Evolutionary conservation across 2,888 invertebrate species (phyloP).

Genomic region (Erebia palarica): DNA sequence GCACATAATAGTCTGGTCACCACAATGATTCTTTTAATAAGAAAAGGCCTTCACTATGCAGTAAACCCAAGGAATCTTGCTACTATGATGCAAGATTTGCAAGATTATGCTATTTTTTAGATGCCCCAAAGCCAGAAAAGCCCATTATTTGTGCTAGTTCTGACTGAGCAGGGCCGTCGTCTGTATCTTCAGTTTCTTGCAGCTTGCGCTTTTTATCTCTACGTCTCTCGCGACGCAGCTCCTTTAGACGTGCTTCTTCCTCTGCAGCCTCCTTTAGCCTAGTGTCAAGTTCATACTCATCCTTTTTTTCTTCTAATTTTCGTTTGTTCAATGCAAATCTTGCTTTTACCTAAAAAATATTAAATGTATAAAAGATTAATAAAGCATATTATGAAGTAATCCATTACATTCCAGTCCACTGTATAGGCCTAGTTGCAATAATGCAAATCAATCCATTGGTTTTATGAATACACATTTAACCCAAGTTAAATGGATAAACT

Average conservation of each 20-base stretch:
- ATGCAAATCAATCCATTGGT: too few species aligned
- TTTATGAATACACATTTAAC: too few species aligned
- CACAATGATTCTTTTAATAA: not conserved
- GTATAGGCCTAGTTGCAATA: too few species aligned
- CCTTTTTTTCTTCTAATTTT: constrained; percentile 96
- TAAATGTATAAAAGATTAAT: not conserved
- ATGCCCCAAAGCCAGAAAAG: constrained; percentile 94
- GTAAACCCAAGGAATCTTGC: not conserved
- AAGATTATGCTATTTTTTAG: constrained; percentile 85
- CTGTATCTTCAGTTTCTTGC: constrained; percentile 82
- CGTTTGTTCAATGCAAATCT: constrained; percentile 96
- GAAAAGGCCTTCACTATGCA: not conserved
- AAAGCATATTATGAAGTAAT: not conserved
- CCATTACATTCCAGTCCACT: too few species aligned
- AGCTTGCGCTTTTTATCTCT: constrained; percentile 94
- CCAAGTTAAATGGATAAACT: too few species aligned
- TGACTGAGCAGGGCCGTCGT: constrained; percentile 79
- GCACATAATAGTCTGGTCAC: not conserved
- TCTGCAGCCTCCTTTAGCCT: constrained; percentile 96
- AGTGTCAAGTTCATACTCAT: constrained; percentile 96
- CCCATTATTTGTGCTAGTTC: constrained; percentile 97
- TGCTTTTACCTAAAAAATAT: constrained; percentile 85
- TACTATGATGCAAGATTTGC: not conserved
- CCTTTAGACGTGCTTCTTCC: constrained; percentile 97
- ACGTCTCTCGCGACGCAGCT: constrained; percentile 92